These are phyloP conservation scores for Latrodectus geometricus DNA, from an alignment of 1,140 invertebrate genomes.

Conservation along the genomic window DNA sequence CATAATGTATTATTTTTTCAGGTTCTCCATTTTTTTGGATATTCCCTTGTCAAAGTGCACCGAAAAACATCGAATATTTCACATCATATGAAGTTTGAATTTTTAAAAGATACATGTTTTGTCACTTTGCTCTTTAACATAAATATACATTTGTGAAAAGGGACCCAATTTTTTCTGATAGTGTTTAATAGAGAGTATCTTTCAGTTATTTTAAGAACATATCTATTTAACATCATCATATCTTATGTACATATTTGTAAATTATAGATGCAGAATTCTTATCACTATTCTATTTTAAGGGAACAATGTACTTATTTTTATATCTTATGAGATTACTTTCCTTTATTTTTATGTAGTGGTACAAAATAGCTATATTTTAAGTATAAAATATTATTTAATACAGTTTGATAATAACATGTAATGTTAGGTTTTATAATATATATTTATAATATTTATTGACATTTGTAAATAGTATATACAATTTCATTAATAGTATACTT, in stretches of 20 bases:
- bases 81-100: slow-evolving; percentile 66
- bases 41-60: slow-evolving; percentile 73
- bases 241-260: background rate
- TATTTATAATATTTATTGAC: no score
- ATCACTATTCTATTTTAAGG: background rate
- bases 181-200: background rate
- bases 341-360: no score
- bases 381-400: no score
- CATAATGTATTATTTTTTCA: background rate
- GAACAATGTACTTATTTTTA: slow-evolving; percentile 28
- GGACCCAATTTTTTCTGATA: slow-evolving; percentile 7
- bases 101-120: background rate
- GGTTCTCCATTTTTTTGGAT: slow-evolving; percentile 75
- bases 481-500: no score
- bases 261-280: background rate
- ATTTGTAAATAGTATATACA: no score
- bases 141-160: background rate
- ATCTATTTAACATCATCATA: background rate
- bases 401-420: no score
- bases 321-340: slow-evolving; percentile 28
- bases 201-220: background rate
- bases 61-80: slow-evolving; percentile 63
- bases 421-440: no score
- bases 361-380: no score
- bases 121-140: background rate